Conservation (phyloP, 92 coral and sea anemone species). For the Paramuricea clavata region DNA sequence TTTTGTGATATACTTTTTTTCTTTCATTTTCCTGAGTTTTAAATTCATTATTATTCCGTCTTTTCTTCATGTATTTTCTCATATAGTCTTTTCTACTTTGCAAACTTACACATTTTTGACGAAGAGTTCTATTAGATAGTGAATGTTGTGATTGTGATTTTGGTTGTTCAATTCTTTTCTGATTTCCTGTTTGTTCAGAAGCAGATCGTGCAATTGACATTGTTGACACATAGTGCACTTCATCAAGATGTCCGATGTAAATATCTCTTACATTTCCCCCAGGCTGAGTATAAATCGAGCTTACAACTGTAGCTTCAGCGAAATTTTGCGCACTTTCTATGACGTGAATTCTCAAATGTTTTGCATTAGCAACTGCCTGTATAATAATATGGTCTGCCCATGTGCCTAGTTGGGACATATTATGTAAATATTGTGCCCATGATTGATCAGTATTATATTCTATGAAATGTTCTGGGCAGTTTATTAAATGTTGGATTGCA, state of each 20-base stretch:
- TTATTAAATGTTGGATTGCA: constrained; percentile 55
- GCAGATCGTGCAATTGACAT: constrained; percentile 7
- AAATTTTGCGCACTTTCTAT: too few species aligned
- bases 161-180: constrained; percentile 27
- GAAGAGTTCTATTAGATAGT: constrained; percentile 25
- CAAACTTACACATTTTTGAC: constrained; percentile 6
- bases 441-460: constrained; percentile 43
- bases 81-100: constrained; percentile 45
- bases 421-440: constrained; percentile 39
- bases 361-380: constrained; percentile 49
- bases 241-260: too few species aligned
- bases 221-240: background rate
- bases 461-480: constrained; percentile 39
- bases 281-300: too few species aligned
- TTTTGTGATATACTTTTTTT: constrained; percentile 2
- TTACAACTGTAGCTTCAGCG: too few species aligned
- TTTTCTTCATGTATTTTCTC: constrained; percentile 32
- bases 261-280: too few species aligned
- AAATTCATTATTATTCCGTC: constrained; percentile 13
- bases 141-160: constrained; percentile 40
- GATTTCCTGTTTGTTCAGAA: constrained; percentile 28
- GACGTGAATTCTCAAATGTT: constrained; percentile 35
- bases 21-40: constrained; percentile 26
- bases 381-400: constrained; percentile 57
- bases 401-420: constrained; percentile 50